Evolutionary conservation across 1,140 invertebrate genomes (phyloP).

Genomic region (Plutomurus gul): DNA sequence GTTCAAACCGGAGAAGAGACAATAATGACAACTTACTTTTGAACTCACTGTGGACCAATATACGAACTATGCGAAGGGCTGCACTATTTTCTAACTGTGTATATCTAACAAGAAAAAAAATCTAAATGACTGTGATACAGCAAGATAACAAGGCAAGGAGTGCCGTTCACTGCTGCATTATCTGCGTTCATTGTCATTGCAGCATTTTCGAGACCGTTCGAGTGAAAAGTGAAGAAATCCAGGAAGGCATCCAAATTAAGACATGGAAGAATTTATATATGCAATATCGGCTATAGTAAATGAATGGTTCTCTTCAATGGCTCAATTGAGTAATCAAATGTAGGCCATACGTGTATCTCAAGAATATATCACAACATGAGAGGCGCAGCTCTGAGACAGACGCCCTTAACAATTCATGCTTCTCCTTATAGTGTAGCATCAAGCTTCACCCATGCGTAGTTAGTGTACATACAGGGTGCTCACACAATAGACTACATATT

Average conservation of each 20-base stretch:
- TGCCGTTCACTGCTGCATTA: constrained; percentile 5
- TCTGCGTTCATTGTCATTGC: constrained; percentile 12
- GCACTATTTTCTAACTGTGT: neutral
- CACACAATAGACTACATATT: neutral
- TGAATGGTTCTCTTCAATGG: constrained; percentile 16
- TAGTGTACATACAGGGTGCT: too few relatives aligned
- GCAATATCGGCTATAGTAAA: neutral
- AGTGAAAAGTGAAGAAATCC: constrained; percentile 13
- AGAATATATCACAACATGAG: neutral
- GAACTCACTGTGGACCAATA: neutral
- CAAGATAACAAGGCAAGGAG: neutral
- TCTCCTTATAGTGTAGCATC: neutral
- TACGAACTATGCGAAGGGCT: neutral
- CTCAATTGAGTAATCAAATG: constrained; percentile 24
- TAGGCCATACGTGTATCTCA: constrained; percentile 5
- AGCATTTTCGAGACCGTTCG: constrained; percentile 6
- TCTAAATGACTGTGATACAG: neutral
- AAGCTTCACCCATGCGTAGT: neutral
- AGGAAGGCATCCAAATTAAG: constrained; percentile 12
- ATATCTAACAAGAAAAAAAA: neutral
- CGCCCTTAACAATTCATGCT: constrained; percentile 17
- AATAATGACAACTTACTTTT: neutral
- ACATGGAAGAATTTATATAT: neutral
- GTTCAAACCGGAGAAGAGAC: too few relatives aligned
- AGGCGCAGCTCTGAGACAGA: neutral